These are phyloP conservation scores for Zosterops japonicus DNA, from an alignment of 2,113 vertebrate species.

Conservation along the genomic window DNA sequence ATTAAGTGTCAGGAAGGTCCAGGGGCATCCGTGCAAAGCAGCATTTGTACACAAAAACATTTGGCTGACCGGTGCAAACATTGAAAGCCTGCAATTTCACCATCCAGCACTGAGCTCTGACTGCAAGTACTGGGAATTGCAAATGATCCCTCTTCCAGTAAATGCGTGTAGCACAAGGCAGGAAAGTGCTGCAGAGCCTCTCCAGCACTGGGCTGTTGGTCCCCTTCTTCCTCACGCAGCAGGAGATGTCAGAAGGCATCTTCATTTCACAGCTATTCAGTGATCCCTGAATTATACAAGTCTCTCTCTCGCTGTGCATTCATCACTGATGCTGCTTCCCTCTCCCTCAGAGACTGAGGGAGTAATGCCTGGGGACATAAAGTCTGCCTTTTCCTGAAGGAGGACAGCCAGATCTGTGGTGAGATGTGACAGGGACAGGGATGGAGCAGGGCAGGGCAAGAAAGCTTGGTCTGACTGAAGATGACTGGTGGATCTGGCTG, in stretches of 20 bases:
- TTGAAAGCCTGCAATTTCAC: background rate
- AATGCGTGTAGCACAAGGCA: background rate
- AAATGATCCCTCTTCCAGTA: background rate
- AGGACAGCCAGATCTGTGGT: background rate
- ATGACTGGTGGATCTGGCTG: background rate
- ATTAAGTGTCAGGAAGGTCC: constrained; percentile 60
- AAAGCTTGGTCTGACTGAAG: background rate
- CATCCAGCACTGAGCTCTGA: background rate
- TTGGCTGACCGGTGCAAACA: constrained; percentile 49
- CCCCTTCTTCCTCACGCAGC: background rate
- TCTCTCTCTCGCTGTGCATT: constrained; percentile 2
- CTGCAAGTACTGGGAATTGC: background rate
- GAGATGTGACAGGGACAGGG: constrained; percentile 39
- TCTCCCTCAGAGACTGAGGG: constrained; percentile 11
- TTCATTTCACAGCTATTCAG: constrained; percentile 44
- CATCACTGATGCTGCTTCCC: constrained; percentile 2
- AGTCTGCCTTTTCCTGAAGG: constrained; percentile 46
- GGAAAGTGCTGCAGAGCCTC: constrained; percentile 3
- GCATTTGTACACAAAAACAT: background rate
- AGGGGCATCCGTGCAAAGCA: background rate
- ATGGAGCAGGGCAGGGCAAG: background rate
- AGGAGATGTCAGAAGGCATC: constrained; percentile 55
- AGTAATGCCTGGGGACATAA: constrained; percentile 19
- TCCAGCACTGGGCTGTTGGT: background rate
- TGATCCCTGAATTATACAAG: constrained; percentile 48